Conservation (phyloP, 2,797 vertebrate species). For the Sebastes minor region DNA sequence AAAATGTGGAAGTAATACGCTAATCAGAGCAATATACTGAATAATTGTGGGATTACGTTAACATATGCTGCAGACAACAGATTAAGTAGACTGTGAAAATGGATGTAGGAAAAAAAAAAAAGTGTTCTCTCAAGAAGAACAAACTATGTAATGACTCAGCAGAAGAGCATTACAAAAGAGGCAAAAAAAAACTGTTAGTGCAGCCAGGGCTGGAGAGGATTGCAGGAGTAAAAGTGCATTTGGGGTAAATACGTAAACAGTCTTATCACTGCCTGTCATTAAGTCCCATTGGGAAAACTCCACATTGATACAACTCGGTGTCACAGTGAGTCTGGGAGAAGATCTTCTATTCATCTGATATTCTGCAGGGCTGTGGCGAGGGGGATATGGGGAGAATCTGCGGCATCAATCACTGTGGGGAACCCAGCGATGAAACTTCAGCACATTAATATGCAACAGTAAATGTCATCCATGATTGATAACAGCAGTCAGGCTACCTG, state of each 20-base stretch:
- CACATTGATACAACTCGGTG: slow-evolving; percentile 1
- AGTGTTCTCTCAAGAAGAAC: slow-evolving; percentile 3
- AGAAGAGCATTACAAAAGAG: slow-evolving; percentile 19
- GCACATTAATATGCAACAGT: slow-evolving; percentile 55
- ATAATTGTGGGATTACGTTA: background rate
- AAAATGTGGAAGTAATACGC: background rate
- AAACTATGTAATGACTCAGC: slow-evolving; percentile 14
- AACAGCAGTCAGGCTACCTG: slow-evolving; percentile 29
- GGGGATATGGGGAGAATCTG: slow-evolving; percentile 28
- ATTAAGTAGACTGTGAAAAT: slow-evolving; percentile 21
- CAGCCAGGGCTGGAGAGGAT: background rate
- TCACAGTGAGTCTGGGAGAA: slow-evolving; percentile 13
- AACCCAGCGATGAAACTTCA: slow-evolving; percentile 42
- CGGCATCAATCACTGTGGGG: slow-evolving; percentile 48
- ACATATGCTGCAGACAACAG: slow-evolving; percentile 1
- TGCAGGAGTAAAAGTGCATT: background rate
- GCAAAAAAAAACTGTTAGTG: background rate
- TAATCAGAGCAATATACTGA: background rate
- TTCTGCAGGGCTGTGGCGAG: slow-evolving; percentile 9
- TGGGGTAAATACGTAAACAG: slow-evolving; percentile 12
- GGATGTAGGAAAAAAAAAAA: background rate
- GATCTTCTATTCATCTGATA: slow-evolving; percentile 33
- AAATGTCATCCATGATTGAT: slow-evolving; percentile 57
- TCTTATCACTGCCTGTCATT: slow-evolving; percentile 29
- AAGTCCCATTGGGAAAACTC: slow-evolving; percentile 1